Evolutionary conservation across 2,888 invertebrate genomes (phyloP).

Genomic region (Mimas tiliae): DNA sequence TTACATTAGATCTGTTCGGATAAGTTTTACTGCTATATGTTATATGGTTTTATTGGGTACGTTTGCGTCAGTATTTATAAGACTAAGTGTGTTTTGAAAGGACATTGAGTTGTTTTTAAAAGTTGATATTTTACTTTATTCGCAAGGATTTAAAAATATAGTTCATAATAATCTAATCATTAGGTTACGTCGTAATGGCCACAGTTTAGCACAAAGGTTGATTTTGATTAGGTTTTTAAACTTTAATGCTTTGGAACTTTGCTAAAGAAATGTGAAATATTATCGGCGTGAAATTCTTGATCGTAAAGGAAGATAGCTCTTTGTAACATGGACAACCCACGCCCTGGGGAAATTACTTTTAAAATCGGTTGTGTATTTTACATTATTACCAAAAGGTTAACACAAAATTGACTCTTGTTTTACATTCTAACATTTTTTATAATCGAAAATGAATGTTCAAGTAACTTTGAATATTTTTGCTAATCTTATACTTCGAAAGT

Average conservation of each 20-base stretch:
- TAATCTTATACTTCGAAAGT: not conserved
- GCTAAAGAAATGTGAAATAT: not conserved
- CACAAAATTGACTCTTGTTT: not conserved
- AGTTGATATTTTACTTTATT: too few relatives aligned
- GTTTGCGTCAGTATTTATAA: not conserved
- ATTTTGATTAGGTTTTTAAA: conserved; percentile 7
- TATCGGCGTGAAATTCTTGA: not conserved
- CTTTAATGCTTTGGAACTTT: not conserved
- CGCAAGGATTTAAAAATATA: too few relatives aligned
- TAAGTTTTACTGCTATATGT: not conserved
- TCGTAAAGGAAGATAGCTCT: not conserved
- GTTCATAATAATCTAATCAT: too few relatives aligned
- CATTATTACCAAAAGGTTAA: not conserved
- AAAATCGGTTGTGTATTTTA: not conserved
- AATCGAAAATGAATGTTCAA: not conserved
- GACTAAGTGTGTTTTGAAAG: not conserved
- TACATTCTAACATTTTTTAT: not conserved
- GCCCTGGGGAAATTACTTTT: not conserved
- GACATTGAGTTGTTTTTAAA: too few relatives aligned
- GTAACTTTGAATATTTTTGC: too few relatives aligned
- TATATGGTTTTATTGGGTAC: not conserved
- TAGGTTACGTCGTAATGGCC: too few relatives aligned
- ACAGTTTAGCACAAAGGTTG: not conserved
- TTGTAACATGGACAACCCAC: not conserved
- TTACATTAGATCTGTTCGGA: not conserved